phyloP scores from a whole-genome alignment of 2,797 vertebrate genomes.

The Cyprinodon diabolis region DNA sequence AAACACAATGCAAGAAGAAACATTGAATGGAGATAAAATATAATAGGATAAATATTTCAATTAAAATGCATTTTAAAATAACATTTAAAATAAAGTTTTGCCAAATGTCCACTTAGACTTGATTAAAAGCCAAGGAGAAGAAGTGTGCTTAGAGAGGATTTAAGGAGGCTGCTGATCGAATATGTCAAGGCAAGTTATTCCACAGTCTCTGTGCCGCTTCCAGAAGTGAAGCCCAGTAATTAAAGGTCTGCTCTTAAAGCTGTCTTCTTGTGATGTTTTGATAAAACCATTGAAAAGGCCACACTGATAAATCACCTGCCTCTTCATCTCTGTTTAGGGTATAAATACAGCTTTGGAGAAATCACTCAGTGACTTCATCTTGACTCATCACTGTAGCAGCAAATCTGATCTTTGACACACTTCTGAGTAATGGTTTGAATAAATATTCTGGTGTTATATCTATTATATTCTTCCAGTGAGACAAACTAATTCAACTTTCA shows the following conservation, averaged over 20 bases:
- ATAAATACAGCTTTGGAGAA: slow-evolving; percentile 10
- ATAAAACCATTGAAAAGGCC: slow-evolving; percentile 39
- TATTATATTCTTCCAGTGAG: background rate
- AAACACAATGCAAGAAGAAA: no score
- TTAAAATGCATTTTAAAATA: no score
- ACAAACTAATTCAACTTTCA: background rate
- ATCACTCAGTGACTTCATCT: background rate
- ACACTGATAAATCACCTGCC: slow-evolving; percentile 12
- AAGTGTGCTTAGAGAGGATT: no score
- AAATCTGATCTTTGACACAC: slow-evolving; percentile 10
- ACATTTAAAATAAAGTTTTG: no score
- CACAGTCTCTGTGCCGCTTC: no score
- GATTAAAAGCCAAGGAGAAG: no score
- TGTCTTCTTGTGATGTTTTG: slow-evolving; percentile 8
- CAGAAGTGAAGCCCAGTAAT: background rate
- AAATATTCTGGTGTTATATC: background rate
- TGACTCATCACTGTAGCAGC: background rate
- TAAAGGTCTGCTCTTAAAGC: slow-evolving; percentile 28
- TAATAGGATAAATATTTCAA: no score
- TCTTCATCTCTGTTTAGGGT: background rate
- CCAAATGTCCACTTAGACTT: no score
- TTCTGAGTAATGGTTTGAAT: background rate
- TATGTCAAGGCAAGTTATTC: no score
- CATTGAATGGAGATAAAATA: no score
- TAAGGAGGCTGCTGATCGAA: no score